phyloP scores from a whole-genome alignment of 2,113 vertebrate species.

The Ramphastos sulfuratus region DNA sequence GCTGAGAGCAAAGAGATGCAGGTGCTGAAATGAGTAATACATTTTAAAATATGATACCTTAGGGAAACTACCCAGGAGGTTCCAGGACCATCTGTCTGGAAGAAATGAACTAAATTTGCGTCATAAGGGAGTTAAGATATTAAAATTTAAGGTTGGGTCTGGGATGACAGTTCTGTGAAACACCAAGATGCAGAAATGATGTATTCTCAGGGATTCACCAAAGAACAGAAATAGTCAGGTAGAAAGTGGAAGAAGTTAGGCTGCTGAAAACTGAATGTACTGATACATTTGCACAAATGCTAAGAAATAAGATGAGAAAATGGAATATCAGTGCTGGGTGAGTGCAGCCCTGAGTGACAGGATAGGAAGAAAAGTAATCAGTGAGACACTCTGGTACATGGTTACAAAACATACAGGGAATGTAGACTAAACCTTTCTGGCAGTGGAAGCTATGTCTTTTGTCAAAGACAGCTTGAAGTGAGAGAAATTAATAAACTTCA shows the following conservation, averaged over 20 bases:
- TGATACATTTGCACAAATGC: background rate
- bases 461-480: background rate
- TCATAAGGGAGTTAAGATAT: background rate
- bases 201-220: background rate
- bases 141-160: background rate
- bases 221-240: background rate
- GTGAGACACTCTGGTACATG: background rate
- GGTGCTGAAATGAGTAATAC: background rate
- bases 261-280: background rate
- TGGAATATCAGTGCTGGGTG: background rate
- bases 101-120: background rate
- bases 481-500: background rate
- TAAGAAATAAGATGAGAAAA: background rate
- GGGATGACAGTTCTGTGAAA: background rate
- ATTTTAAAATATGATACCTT: background rate
- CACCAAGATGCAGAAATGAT: background rate
- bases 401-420: background rate
- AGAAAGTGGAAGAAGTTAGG: background rate
- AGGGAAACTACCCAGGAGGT: background rate
- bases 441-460: background rate
- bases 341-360: background rate
- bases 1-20: background rate
- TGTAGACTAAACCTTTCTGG: background rate
- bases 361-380: background rate
- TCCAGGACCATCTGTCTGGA: background rate